Evolutionary conservation across 2,888 invertebrate species (phyloP), one percentile per base, ranked within the genome.

Genomic region (Clanis bilineata): DNA sequence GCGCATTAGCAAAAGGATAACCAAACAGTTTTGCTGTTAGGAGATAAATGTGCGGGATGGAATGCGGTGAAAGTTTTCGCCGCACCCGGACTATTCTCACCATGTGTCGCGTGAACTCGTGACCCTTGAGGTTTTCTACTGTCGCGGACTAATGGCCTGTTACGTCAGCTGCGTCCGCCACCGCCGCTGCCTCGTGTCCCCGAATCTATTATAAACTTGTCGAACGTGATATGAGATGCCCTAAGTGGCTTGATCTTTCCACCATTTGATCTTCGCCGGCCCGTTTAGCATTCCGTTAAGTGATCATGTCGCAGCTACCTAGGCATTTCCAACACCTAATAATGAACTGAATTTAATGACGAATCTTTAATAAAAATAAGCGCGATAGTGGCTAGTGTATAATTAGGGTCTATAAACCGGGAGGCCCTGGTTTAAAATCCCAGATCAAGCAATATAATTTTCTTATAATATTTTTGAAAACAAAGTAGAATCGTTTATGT

Each of bases 81-180:
- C 77, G 70, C 77, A 71, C 77, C 74, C 78, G 77, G 79, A 85
- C 86, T 82, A 83, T 86, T 86, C 77, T 73, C 77, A 77, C 84
- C 87, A 88, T 86, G 76, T 88, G 88, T 77, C 80, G 82, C 80
- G 67, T 75, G 75, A 82, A 83, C 79, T 83, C 79, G 76, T 79
- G 82, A 85, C 85, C 86, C 86, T 80, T 85, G 85, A 85, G 86
- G 85, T 83, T 84, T 82, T 80, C 79, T 69, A 76, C 75, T 79
- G 83, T 81, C 79, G 71, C 72, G 77, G 72, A 81, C 83, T 86
- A 88, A 88, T 85, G 82, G 83, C 79, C 73, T 77, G 72, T 79
- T 77, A 81, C 80, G 80, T 81, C 80, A 80, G 74, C 80, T 82
- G 80, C 65, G 71, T 70, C 66, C 66, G 66, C 65, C 58, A 10